These are phyloP conservation scores for Epizoanthus fatuus DNA, from an alignment of 92 coral and sea anemone genomes.

Conservation along the genomic window DNA sequence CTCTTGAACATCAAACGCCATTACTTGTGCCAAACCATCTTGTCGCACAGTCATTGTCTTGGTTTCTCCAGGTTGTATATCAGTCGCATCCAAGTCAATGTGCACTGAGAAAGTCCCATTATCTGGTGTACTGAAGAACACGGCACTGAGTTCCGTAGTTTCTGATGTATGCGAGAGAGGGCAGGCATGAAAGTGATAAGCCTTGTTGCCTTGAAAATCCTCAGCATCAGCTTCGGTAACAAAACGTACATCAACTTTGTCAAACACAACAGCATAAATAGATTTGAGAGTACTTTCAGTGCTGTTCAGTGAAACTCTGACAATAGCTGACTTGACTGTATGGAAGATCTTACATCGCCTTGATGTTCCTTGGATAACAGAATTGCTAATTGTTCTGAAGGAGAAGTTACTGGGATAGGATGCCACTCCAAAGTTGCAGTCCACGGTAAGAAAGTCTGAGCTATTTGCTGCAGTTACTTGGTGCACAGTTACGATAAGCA, in stretches of 20 bases:
- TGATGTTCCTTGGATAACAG: slow-evolving; percentile 67
- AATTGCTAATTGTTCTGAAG: slow-evolving; percentile 49
- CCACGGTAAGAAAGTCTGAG: slow-evolving; percentile 49
- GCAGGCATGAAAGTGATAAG: slow-evolving; percentile 84
- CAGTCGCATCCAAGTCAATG: slow-evolving; percentile 80
- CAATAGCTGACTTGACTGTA: slow-evolving; percentile 50
- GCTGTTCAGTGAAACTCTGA: slow-evolving; percentile 65
- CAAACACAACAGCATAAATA: slow-evolving; percentile 75
- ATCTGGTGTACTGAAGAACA: slow-evolving; percentile 77
- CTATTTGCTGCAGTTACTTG: slow-evolving; percentile 28
- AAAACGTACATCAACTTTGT: slow-evolving; percentile 69
- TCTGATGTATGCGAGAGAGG: slow-evolving; percentile 43
- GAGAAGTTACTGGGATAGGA: slow-evolving; percentile 36
- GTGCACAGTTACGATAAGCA: neutral
- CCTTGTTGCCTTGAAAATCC: slow-evolving; percentile 48
- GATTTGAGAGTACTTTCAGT: slow-evolving; percentile 40
- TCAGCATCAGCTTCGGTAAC: slow-evolving; percentile 66
- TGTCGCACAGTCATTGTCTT: slow-evolving; percentile 65
- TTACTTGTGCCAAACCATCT: slow-evolving; percentile 76
- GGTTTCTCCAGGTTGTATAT: slow-evolving; percentile 65
- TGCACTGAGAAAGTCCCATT: slow-evolving; percentile 64
- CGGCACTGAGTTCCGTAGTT: slow-evolving; percentile 39
- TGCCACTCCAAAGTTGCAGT: slow-evolving; percentile 78
- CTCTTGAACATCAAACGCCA: slow-evolving; percentile 76
- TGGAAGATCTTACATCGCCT: slow-evolving; percentile 67